phyloP scores from a whole-genome alignment of 2,797 vertebrate species.

The Characodon lateralis region DNA sequence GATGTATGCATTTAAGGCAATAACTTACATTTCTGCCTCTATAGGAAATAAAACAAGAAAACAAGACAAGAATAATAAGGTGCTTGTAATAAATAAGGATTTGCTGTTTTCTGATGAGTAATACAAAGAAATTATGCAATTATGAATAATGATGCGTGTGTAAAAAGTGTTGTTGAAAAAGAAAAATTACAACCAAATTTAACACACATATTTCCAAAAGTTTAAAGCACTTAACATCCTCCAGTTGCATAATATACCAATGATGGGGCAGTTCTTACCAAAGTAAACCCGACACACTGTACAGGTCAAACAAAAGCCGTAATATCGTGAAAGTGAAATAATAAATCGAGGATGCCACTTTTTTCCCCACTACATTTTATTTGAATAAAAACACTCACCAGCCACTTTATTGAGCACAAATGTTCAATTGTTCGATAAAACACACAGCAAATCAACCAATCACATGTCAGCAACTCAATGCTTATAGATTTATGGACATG shows the following conservation, averaged over 20 bases:
- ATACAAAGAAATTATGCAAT: too few relatives aligned
- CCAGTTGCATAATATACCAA: not conserved
- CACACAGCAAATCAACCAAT: not conserved
- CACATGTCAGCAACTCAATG: not conserved
- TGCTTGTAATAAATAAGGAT: not conserved
- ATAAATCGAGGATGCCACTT: not conserved
- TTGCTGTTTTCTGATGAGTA: too few relatives aligned
- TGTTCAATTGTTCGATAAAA: not conserved
- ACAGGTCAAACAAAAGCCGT: not conserved
- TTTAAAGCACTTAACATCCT: not conserved
- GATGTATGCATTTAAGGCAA: not conserved
- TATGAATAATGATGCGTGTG: too few relatives aligned
- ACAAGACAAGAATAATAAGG: not conserved
- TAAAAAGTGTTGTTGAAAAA: not conserved
- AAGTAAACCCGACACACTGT: not conserved
- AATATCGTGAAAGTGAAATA: not conserved
- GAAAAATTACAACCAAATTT: not conserved
- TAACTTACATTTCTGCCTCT: not conserved
- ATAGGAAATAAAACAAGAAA: not conserved
- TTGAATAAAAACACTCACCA: not conserved
- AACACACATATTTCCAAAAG: not conserved
- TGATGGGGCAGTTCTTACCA: not conserved
- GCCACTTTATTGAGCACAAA: not conserved
- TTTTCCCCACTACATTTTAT: not conserved
- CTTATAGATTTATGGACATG: not conserved